phyloP scores from a whole-genome alignment of 2,888 invertebrate species.

The Microctonus aethiopoides region DNA sequence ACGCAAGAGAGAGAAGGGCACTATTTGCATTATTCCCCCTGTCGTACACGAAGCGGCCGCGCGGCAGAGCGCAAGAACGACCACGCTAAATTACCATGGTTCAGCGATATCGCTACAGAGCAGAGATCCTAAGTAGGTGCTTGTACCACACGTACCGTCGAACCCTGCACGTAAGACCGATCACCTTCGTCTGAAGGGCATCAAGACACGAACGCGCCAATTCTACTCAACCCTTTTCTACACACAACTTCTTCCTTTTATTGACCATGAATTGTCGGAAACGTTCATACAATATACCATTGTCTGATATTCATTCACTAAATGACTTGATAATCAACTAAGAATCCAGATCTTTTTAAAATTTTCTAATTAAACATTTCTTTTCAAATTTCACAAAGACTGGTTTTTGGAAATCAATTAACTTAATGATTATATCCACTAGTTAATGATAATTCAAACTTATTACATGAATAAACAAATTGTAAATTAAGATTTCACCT shows the following conservation, averaged over 20 bases:
- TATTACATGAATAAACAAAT: too few relatives aligned
- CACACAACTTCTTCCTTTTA: not conserved
- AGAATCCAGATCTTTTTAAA: too few relatives aligned
- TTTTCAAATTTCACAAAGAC: too few relatives aligned
- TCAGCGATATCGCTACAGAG: slow-evolving; percentile 38
- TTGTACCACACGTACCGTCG: slow-evolving; percentile 31
- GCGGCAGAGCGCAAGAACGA: slow-evolving; percentile 31
- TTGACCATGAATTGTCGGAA: not conserved
- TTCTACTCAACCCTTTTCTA: not conserved
- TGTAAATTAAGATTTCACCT: too few relatives aligned
- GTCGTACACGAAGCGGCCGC: slow-evolving; percentile 23
- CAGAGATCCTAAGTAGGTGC: slow-evolving; percentile 39
- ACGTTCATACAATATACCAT: not conserved
- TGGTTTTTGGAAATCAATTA: too few relatives aligned
- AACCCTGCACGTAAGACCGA: slow-evolving; percentile 33
- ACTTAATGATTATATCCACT: too few relatives aligned
- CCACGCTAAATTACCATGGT: slow-evolving; percentile 41
- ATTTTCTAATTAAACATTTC: too few relatives aligned
- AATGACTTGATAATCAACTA: too few relatives aligned
- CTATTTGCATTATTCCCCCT: slow-evolving; percentile 36
- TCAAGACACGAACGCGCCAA: slow-evolving; percentile 32
- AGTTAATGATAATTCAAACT: too few relatives aligned
- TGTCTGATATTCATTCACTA: not conserved
- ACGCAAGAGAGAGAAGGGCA: slow-evolving; percentile 19
- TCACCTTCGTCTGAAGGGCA: slow-evolving; percentile 34